Conservation (phyloP, 2,888 invertebrate genomes). For the Alitta virens region DNA sequence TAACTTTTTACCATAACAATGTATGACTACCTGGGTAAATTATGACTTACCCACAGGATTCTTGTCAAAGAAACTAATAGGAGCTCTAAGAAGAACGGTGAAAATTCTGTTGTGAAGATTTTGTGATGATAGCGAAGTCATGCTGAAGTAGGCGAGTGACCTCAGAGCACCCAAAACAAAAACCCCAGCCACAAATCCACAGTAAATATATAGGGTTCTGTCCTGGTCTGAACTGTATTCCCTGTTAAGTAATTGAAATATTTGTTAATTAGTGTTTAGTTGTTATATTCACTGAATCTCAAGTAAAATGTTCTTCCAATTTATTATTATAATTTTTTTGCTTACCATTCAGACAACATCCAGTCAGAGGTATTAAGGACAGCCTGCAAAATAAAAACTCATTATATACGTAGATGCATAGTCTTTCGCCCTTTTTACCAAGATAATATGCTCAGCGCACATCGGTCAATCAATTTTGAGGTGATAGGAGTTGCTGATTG, state of each 20-base stretch:
- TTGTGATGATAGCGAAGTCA: neutral
- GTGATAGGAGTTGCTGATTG: too few relatives aligned
- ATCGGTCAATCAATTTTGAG: too few relatives aligned
- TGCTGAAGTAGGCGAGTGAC: neutral
- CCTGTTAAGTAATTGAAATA: neutral
- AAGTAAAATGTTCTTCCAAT: too few relatives aligned
- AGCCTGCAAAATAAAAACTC: too few relatives aligned
- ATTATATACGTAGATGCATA: too few relatives aligned
- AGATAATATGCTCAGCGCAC: too few relatives aligned
- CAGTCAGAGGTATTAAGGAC: too few relatives aligned
- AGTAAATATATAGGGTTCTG: neutral
- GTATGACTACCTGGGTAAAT: neutral
- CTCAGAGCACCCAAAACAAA: neutral
- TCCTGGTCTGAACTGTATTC: neutral
- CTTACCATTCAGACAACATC: too few relatives aligned
- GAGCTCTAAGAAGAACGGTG: neutral
- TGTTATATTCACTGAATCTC: too few relatives aligned
- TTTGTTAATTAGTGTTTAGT: too few relatives aligned
- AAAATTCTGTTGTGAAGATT: neutral
- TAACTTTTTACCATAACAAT: neutral
- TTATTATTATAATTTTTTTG: too few relatives aligned
- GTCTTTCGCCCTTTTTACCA: too few relatives aligned
- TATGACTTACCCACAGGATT: slow-evolving; percentile 5
- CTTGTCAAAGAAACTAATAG: neutral
- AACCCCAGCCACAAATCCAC: neutral